Evolutionary conservation across 1,140 invertebrate species (phyloP).

Genomic region (Aphelinus certus): DNA sequence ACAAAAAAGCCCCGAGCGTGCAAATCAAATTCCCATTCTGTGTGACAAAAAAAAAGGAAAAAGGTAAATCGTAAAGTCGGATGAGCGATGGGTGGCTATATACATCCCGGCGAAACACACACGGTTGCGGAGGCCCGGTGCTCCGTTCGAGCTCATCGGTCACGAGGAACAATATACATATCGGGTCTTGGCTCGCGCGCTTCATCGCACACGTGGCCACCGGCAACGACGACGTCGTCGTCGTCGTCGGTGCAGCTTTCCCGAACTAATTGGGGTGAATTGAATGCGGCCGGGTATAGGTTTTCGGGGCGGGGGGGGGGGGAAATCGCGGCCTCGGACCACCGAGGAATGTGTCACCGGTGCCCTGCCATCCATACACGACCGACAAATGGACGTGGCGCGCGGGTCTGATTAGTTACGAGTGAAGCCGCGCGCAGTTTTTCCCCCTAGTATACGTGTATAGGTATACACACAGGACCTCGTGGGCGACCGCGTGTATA

Average conservation of each 20-base stretch:
- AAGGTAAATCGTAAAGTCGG: no score
- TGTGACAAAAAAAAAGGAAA: no score
- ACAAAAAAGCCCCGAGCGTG: no score
- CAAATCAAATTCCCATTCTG: no score
- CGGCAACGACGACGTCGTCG: neutral
- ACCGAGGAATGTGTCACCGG: constrained; percentile 22
- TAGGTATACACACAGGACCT: neutral
- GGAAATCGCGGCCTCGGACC: constrained; percentile 20
- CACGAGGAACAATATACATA: constrained; percentile 19
- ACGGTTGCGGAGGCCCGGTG: neutral
- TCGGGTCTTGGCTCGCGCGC: neutral
- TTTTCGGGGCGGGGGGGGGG: neutral
- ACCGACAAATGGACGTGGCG: neutral
- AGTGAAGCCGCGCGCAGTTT: neutral
- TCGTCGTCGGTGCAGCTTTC: constrained; percentile 25
- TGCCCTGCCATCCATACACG: no score
- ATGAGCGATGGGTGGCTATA: no score
- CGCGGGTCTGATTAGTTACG: constrained; percentile 24
- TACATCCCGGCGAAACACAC: neutral
- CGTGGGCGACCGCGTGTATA: neutral
- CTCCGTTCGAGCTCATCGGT: constrained; percentile 1
- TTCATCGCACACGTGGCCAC: neutral
- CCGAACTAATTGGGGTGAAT: constrained; percentile 37
- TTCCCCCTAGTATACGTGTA: neutral
- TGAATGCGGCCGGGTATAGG: constrained; percentile 26